Conservation (phyloP, 2,888 invertebrate genomes). For the Lasioglossum vierecki region DNA sequence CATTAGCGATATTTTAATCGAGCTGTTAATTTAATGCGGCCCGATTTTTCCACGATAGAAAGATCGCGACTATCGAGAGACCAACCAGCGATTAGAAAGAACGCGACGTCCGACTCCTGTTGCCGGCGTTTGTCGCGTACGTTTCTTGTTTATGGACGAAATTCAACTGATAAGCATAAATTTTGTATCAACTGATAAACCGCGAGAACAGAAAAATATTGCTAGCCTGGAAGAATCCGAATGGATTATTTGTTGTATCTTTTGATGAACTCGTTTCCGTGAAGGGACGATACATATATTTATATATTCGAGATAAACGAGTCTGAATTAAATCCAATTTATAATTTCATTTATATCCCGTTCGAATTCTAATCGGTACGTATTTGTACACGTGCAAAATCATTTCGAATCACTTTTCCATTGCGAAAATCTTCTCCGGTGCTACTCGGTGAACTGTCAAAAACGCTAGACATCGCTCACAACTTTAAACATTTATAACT, state of each 20-base stretch:
- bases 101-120: not conserved
- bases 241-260: not conserved
- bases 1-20: conserved; percentile 31
- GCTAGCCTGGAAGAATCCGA: not conserved
- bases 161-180: not conserved
- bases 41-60: not conserved
- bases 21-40: conserved; percentile 6
- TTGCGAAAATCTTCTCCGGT: too few relatives aligned
- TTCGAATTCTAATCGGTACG: not conserved
- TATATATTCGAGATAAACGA: not conserved
- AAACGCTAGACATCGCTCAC: too few relatives aligned
- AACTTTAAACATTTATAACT: too few relatives aligned
- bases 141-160: not conserved
- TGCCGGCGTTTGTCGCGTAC: not conserved
- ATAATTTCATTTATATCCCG: not conserved
- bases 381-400: not conserved
- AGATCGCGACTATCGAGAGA: conserved; percentile 10
- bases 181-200: not conserved
- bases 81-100: not conserved
- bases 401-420: too few relatives aligned
- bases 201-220: not conserved
- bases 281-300: not conserved
- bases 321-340: not conserved
- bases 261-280: not conserved
- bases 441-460: too few relatives aligned